Evolutionary conservation across 2,797 vertebrate species (phyloP), one percentile per base, ranked within the genome.

Genomic region (Takifugu rubripes): DNA sequence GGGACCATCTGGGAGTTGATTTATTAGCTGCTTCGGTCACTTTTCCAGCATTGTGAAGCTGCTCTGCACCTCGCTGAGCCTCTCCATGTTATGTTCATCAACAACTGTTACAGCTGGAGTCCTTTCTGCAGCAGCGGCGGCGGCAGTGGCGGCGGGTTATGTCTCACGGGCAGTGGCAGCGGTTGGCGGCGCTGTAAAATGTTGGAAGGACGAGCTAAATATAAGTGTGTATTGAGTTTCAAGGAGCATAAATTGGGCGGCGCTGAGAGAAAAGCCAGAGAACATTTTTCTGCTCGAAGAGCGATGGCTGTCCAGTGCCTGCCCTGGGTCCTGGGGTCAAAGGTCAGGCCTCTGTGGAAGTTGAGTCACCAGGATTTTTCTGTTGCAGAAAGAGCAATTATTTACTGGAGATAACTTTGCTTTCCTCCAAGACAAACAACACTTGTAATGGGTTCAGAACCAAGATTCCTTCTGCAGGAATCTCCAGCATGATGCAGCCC

Each of bases 211-310:
- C 75, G 68, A 57, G 81, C 83, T 89, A 89, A 86, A 89, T 86
- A 78, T 89, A 88, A 73, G 61, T 3, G 47, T 69, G 82, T 72
- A 71, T 87, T 87, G 58, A 70, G 83, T 90, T 89, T 88, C 86
- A 85, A 81, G 59, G 48, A 74, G 77, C 61, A 58, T 74, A 61
- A 84, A 78, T 76, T 75, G 69, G 73, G 73, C 72, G 53, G 66
- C 63, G 68, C 54, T 56, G 70, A 74, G 64, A 56, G 74, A 49
- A 64, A 76, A 76, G 66, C 46, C 60, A 56, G 62, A 59, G 55
- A 59, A 58, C 49, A 24, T 14, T 2, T 46, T 53, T 50, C 9
- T 33, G 65, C 42, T 47, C 68, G 6, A 17, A 49, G 77, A 86
- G 78, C 54, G 66, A 87, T 86, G 69, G 75, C 64, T 70, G 68